Base-by-base conservation (phyloP, 1,140 invertebrate genomes). In the Drosophila sucinea region DNA sequence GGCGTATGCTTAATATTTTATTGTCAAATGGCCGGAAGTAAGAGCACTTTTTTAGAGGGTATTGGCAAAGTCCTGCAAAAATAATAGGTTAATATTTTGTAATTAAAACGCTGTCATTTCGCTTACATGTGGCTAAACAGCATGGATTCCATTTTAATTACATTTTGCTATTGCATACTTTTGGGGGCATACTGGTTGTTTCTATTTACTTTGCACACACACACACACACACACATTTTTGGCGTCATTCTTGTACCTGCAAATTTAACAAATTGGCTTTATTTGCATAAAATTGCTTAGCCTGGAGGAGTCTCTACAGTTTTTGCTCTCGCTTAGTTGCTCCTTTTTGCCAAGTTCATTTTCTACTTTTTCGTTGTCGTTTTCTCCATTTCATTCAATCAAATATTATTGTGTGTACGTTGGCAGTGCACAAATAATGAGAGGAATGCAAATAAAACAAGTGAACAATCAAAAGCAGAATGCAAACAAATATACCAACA, bases 361-460 rank as follows among this genome's bases (percentile, higher is more conserved):
- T 23, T 56, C 40, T 41, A 40, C 25, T 17, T 30, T 23, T 10
- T 44, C 23, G 23, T 23, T 23, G 17, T 5, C 8, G 17, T 23
- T 47, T 47, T 47, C 17, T 47, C 6, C 58, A 11, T 44, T 56
- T 33, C 6, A 29, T 29, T 17, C 8, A 47, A 41, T 60, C n/a
- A 32, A 41, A 60, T 32, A 38, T 54, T 25, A 10, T 51, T 51
- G 44, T 8, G 17, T 60, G n/a, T 17, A 1, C 51, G 17, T 41
- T 70, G 8, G n/a, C 35, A 40, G 2, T 11, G 60, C 54, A 25
- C 11, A 57, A 69, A 51, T 63, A 67, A 60, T 67, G 65, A 64
- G 61, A 38, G 55, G 29, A 58, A 35, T 35, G 30, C 56, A 58
- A 58, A 51, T 51, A 51, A 51, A 51, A 58, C 29, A 58, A 58